Evolutionary conservation across 1,140 invertebrate species (phyloP).

Genomic region (Plodia interpunctella): DNA sequence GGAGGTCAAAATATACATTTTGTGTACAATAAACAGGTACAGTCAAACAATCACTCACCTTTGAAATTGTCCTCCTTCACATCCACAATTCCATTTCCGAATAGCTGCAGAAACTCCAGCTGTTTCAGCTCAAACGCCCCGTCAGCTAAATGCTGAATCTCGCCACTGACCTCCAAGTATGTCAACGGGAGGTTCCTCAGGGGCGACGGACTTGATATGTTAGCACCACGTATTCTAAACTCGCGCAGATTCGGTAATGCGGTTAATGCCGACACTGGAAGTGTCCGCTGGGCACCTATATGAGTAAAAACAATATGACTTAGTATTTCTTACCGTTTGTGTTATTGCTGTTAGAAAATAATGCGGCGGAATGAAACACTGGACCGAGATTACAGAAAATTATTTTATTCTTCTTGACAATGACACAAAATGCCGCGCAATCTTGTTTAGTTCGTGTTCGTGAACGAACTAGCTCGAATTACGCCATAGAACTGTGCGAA

Average conservation of each 20-base stretch:
- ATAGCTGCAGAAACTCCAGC: not conserved
- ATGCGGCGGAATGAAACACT: no score
- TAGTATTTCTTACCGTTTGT: not conserved
- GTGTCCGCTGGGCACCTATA: not conserved
- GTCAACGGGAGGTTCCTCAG: not conserved
- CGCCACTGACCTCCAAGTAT: not conserved
- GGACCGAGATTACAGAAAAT: no score
- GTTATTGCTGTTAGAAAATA: no score
- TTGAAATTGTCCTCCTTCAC: not conserved
- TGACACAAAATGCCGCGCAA: no score
- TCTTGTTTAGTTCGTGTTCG: no score
- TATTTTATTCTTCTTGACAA: no score
- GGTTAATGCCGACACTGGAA: not conserved
- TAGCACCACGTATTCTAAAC: not conserved
- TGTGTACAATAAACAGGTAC: no score
- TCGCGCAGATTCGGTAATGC: not conserved
- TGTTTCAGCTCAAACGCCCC: not conserved
- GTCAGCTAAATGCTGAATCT: not conserved
- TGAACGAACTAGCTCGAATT: no score
- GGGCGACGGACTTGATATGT: not conserved
- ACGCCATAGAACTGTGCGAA: no score
- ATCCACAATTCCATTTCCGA: not conserved
- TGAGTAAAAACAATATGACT: not conserved
- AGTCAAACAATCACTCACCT: not conserved
- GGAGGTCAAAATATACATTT: no score